A percentile compares a stretch with the other conserved stretches of the same genome.
These are phyloP conservation scores for Potamarius usumacintae DNA, from an alignment of 2,113 vertebrate genomes.

Conservation along the genomic window DNA sequence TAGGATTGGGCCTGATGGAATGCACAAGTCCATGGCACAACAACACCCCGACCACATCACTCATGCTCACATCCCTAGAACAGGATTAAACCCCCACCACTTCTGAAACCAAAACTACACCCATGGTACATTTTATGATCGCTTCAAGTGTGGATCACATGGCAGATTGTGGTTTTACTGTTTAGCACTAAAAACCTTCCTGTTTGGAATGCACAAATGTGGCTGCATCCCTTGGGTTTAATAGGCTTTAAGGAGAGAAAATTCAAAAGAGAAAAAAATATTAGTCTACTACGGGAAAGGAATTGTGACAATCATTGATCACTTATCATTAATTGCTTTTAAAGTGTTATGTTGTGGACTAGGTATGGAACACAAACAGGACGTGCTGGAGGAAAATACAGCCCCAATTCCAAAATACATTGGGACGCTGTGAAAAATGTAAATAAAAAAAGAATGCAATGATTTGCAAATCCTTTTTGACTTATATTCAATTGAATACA, in stretches of 20 bases:
- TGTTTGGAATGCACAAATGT: background rate
- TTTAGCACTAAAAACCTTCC: background rate
- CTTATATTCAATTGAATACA: too few relatives aligned
- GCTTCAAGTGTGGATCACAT: background rate
- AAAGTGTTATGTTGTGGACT: background rate
- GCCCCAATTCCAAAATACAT: too few relatives aligned
- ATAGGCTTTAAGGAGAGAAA: background rate
- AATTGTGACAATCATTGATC: background rate
- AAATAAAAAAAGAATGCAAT: too few relatives aligned
- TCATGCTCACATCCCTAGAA: background rate
- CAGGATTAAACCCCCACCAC: background rate
- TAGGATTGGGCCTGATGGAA: background rate
- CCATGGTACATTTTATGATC: background rate
- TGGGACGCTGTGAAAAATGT: too few relatives aligned
- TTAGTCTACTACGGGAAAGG: background rate
- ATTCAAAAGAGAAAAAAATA: background rate
- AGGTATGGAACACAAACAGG: background rate
- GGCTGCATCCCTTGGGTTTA: background rate
- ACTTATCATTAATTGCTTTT: background rate
- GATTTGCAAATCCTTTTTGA: too few relatives aligned
- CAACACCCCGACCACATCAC: conserved; percentile 11
- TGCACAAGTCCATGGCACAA: background rate
- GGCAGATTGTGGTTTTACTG: background rate
- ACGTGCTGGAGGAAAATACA: background rate
- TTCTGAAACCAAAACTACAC: conserved; percentile 6